Evolutionary conservation across 1,140 invertebrate species (phyloP), one percentile per base, ranked within the genome.

Genomic region (Lucilia cuprina): DNA sequence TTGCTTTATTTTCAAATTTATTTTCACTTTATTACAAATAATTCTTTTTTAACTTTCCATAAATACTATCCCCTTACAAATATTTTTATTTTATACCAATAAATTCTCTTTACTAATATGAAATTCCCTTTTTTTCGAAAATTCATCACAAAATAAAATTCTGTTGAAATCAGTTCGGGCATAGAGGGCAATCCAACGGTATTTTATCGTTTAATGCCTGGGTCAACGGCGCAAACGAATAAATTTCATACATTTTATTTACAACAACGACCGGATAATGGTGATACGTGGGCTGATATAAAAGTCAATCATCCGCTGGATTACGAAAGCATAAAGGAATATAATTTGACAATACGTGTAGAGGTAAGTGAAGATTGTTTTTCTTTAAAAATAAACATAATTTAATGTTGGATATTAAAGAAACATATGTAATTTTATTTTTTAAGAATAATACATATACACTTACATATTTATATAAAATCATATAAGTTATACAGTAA

Each of bases 221-320:
- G 97, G 85, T 98, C 96, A 14, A 98, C 97, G 75, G 96, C 97
- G 3, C 97, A 98, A 92, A 98, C 97, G 75, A 98, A 98, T 92
- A 98, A 98, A 92, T 96, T 96, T 92, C 96, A 99, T 91, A 98
- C 97, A 74, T 98, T 98, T 92, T 98, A 98, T 92, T 93, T 98
- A 85, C 97, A 98, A 94, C 97, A 98, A 93, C 93, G 97, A 88
- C 94, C 95, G 60, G 97, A 98, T 87, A 96, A 97, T 89, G 96
- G 96, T 35, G 96, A 96, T 86, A 98, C 96, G 86, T 98, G 97
- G 96, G 97, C 96, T 13, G 97, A 98, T 89, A 97, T 98, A 91
- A 97, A 98, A 93, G 97, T 98, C 85, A 98, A 99, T 93, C 97
- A 98, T 93, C 97, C 96, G 17, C 92, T 99, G 86, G 97, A 99